Percentiles rank a stretch among this genome's conserved stretches.
phyloP scores from a whole-genome alignment of 2,888 invertebrate species.

The Drosophila picticornis region DNA sequence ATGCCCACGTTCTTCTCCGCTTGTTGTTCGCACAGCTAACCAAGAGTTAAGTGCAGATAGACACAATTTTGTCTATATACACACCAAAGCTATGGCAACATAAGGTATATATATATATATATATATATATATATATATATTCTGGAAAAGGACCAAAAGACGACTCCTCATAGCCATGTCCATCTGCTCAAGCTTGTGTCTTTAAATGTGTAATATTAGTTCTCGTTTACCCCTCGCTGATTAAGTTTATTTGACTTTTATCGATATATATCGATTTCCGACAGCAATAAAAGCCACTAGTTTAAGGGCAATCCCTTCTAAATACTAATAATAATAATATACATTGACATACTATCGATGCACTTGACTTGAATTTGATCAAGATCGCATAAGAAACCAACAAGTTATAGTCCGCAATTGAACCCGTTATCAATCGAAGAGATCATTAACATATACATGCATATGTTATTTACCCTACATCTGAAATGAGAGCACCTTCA shows the following conservation, averaged over 20 bases:
- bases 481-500: background rate
- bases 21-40: constrained; percentile 17
- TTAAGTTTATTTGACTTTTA: background rate
- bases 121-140: background rate
- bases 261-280: background rate
- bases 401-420: background rate
- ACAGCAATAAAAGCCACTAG: background rate
- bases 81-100: constrained; percentile 2
- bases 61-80: constrained; percentile 18
- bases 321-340: background rate
- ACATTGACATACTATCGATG: background rate
- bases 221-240: background rate
- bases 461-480: background rate
- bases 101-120: background rate
- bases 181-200: background rate
- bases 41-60: constrained; percentile 20
- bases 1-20: constrained; percentile 1
- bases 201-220: background rate
- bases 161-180: background rate
- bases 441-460: background rate
- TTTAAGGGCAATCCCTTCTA: background rate
- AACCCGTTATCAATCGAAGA: too few species aligned
- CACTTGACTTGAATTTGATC: background rate
- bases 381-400: background rate
- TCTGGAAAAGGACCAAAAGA: background rate